Conservation (phyloP, 2,113 vertebrate species). For the Leptodactylus fuscus region DNA sequence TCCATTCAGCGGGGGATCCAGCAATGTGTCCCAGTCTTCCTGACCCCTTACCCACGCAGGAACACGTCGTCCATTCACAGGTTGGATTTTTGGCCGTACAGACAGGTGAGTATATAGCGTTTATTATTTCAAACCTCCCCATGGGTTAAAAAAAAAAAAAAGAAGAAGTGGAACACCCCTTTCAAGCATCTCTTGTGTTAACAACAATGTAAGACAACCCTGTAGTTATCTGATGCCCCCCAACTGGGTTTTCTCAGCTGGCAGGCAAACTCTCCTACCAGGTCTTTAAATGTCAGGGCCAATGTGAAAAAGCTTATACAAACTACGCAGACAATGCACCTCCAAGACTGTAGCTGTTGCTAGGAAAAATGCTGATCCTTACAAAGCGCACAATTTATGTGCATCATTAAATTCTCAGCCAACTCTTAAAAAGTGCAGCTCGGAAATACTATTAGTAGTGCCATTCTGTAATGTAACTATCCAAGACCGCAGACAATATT, state of each 20-base stretch:
- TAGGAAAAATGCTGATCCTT: slow-evolving; percentile 8
- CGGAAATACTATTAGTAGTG: neutral
- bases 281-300: neutral
- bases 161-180: too few relatives aligned
- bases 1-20: too few relatives aligned
- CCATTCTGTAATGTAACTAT: neutral
- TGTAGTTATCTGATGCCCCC: neutral
- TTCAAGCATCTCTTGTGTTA: neutral
- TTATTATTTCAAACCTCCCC: too few relatives aligned
- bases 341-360: slow-evolving; percentile 10
- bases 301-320: slow-evolving; percentile 5
- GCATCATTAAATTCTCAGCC: slow-evolving; percentile 10
- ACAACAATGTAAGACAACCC: neutral
- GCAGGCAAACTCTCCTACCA: neutral
- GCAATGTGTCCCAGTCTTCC: too few relatives aligned
- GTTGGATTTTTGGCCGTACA: too few relatives aligned
- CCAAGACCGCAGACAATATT: neutral
- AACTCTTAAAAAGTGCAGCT: neutral
- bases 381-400: neutral
- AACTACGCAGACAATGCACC: neutral
- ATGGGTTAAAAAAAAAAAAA: too few relatives aligned
- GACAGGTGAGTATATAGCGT: too few relatives aligned
- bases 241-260: slow-evolving; percentile 1
- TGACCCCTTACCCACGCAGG: too few relatives aligned
- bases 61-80: too few relatives aligned